Evolutionary conservation across 1,140 invertebrate genomes (phyloP).

Genomic region (Mesaphorura yosii): DNA sequence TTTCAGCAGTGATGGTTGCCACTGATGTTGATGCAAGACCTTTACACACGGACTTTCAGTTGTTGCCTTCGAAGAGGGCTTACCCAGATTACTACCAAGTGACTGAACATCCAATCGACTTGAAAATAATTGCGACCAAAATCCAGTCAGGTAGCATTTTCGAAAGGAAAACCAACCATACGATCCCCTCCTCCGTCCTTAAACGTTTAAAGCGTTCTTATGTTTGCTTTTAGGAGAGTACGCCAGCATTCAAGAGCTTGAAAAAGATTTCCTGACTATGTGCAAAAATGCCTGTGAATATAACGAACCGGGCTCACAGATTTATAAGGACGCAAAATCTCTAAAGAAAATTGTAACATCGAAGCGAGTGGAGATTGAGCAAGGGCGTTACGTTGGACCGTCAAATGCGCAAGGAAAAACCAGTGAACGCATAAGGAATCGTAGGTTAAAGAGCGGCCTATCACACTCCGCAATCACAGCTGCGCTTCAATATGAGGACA

Average conservation of each 20-base stretch:
- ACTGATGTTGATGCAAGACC: slow-evolving; percentile 62
- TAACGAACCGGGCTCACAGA: slow-evolving; percentile 90
- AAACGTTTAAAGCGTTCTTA: no score
- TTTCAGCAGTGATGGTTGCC: slow-evolving; percentile 66
- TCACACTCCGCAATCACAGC: slow-evolving; percentile 47
- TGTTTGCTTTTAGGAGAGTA: slow-evolving; percentile 46
- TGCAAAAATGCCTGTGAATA: slow-evolving; percentile 90
- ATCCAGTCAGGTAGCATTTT: slow-evolving; percentile 66
- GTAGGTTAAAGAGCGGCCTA: slow-evolving; percentile 38
- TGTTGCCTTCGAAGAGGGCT: slow-evolving; percentile 77
- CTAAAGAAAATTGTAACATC: slow-evolving; percentile 62
- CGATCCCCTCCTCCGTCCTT: no score
- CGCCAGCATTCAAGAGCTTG: slow-evolving; percentile 62
- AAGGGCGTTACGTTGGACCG: slow-evolving; percentile 37
- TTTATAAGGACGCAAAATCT: slow-evolving; percentile 89
- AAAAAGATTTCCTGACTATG: slow-evolving; percentile 82
- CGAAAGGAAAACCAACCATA: no score
- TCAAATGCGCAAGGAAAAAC: slow-evolving; percentile 35
- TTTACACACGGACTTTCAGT: slow-evolving; percentile 71
- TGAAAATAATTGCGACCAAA: slow-evolving; percentile 82
- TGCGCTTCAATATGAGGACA: slow-evolving; percentile 45
- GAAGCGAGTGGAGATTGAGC: slow-evolving; percentile 55
- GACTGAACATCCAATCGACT: slow-evolving; percentile 88
- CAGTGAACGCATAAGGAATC: slow-evolving; percentile 47
- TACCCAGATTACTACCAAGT: slow-evolving; percentile 97